These are phyloP conservation scores for Pristionchus entomophagus DNA, from an alignment of 2,888 invertebrate species.

Conservation along the genomic window DNA sequence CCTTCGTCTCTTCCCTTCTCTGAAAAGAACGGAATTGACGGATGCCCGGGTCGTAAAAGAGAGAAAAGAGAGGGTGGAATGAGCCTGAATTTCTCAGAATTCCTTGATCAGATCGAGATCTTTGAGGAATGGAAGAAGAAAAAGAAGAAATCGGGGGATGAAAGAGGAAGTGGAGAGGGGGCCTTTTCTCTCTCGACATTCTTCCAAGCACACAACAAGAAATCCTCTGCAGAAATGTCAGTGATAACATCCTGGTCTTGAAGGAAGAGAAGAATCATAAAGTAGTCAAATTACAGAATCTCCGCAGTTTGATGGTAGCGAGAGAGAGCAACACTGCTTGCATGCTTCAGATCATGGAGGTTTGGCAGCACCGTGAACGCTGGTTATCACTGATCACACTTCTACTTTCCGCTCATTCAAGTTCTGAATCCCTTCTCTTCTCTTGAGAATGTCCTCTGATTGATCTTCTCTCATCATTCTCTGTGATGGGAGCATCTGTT, in stretches of 20 bases:
- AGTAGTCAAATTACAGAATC: neutral
- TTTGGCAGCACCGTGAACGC: neutral
- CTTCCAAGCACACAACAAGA: neutral
- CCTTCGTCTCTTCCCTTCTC: neutral
- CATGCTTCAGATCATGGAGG: no score
- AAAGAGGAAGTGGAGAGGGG: neutral
- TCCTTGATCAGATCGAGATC: neutral
- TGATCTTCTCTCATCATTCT: conserved; percentile 8
- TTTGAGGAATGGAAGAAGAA: neutral
- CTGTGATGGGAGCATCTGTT: conserved; percentile 12
- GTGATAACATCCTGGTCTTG: neutral
- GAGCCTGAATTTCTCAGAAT: conserved; percentile 1
- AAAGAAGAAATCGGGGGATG: neutral
- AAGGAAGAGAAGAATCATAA: neutral
- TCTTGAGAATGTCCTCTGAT: conserved; percentile 27
- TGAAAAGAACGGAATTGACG: neutral
- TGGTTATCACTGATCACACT: neutral
- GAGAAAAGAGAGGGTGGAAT: conserved; percentile 7
- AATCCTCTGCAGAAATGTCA: neutral
- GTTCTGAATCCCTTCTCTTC: neutral
- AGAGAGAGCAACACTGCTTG: no score
- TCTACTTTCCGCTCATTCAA: neutral
- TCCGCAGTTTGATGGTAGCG: no score
- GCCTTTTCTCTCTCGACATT: neutral
- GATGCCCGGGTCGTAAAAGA: neutral